These are phyloP conservation scores for Physella acuta DNA, from an alignment of 1,140 invertebrate genomes.

Conservation along the genomic window DNA sequence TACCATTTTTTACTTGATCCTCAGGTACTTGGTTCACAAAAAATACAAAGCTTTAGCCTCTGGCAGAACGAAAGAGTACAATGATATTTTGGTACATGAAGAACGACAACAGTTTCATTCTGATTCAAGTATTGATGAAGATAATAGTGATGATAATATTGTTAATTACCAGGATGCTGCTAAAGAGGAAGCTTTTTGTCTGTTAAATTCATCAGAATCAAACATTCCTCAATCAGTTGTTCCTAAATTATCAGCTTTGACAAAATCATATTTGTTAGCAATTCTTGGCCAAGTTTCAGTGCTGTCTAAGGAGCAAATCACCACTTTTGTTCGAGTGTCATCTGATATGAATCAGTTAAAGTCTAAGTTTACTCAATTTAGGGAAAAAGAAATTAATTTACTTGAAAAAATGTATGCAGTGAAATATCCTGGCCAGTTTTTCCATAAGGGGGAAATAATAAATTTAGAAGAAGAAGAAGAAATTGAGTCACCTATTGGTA, in stretches of 20 bases:
- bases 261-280: background rate
- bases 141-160: background rate
- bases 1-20: background rate
- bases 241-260: background rate
- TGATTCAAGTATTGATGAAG: background rate
- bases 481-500: background rate
- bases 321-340: slow-evolving; percentile 12
- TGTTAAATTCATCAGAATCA: too few relatives aligned
- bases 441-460: slow-evolving; percentile 14
- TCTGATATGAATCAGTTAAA: background rate
- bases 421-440: background rate
- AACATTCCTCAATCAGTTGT: background rate
- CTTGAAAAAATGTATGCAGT: background rate
- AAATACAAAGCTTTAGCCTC: slow-evolving; percentile 7
- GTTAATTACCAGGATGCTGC: background rate
- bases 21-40: slow-evolving; percentile 9
- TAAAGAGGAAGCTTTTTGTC: background rate
- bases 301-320: slow-evolving; percentile 15
- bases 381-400: background rate
- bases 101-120: background rate
- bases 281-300: background rate
- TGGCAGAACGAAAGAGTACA: background rate
- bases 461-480: slow-evolving; percentile 10
- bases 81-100: slow-evolving; percentile 3
- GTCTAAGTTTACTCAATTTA: background rate